These are phyloP conservation scores for Mesodorylaimus sp. DNA, from an alignment of 2,888 invertebrate species.

Conservation along the genomic window DNA sequence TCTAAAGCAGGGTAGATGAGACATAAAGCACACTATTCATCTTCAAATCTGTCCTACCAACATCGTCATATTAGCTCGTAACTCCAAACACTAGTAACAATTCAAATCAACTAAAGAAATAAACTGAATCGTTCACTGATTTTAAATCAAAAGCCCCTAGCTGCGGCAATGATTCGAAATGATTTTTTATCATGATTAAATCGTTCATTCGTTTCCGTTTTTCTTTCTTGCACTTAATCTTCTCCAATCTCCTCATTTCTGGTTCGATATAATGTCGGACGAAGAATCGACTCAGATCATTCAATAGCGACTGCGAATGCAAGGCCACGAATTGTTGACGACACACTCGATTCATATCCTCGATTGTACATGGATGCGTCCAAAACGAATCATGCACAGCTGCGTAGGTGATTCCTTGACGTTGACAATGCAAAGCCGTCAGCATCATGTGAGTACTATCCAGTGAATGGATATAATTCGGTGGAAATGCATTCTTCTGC, in stretches of 20 bases:
- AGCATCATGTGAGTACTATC: constrained; percentile 99
- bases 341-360: constrained; percentile 74
- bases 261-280: no score
- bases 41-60: no score
- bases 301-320: constrained; percentile 74
- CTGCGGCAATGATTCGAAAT: constrained; percentile 10
- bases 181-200: constrained; percentile 18
- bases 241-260: no score
- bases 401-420: constrained; percentile 56
- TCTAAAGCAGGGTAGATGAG: no score
- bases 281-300: constrained; percentile 37
- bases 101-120: constrained; percentile 38
- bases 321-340: constrained; percentile 93
- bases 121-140: constrained; percentile 33
- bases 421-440: constrained; percentile 67
- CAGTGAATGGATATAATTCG: constrained; percentile 94
- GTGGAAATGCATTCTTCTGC: constrained; percentile 76
- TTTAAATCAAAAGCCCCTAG: constrained; percentile 34
- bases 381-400: constrained; percentile 99
- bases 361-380: constrained; percentile 79
- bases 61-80: no score
- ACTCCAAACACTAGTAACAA: no score
- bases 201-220: no score
- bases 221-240: no score
- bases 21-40: no score